A percentile compares a stretch with the other conserved stretches of the same genome.
Conservation (phyloP, 2,113 vertebrate genomes). For the Cyanocitta stelleri region DNA sequence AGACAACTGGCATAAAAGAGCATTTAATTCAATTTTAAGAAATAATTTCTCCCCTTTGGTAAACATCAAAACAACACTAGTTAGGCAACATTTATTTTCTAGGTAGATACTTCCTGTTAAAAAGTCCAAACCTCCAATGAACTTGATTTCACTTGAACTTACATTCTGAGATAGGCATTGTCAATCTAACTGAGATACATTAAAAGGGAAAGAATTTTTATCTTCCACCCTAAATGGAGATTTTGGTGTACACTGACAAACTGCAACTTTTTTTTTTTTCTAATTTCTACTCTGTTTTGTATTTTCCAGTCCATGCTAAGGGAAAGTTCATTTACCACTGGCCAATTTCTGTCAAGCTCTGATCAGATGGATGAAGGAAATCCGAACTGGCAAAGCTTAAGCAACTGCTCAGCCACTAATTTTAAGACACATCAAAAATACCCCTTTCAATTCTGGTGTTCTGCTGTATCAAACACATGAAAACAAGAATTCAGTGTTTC, state of each 20-base stretch:
- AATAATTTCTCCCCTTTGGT: not conserved
- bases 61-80: not conserved
- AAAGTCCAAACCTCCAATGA: not conserved
- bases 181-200: not conserved
- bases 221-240: not conserved
- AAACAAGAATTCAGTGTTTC: not conserved
- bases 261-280: not conserved
- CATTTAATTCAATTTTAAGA: not conserved
- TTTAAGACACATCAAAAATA: not conserved
- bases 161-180: not conserved
- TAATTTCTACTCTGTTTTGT: not conserved
- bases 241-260: not conserved
- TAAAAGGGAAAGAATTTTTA: not conserved
- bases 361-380: not conserved
- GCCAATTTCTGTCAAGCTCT: not conserved
- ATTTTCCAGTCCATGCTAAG: not conserved
- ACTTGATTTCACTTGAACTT: not conserved
- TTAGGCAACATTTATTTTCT: not conserved
- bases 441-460: not conserved
- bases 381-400: not conserved
- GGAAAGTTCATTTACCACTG: not conserved
- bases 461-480: not conserved
- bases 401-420: not conserved
- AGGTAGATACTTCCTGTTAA: not conserved
- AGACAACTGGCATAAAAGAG: not conserved